Evolutionary conservation across 2,113 vertebrate species (phyloP).

Genomic region (Rhinichthys klamathensis): DNA sequence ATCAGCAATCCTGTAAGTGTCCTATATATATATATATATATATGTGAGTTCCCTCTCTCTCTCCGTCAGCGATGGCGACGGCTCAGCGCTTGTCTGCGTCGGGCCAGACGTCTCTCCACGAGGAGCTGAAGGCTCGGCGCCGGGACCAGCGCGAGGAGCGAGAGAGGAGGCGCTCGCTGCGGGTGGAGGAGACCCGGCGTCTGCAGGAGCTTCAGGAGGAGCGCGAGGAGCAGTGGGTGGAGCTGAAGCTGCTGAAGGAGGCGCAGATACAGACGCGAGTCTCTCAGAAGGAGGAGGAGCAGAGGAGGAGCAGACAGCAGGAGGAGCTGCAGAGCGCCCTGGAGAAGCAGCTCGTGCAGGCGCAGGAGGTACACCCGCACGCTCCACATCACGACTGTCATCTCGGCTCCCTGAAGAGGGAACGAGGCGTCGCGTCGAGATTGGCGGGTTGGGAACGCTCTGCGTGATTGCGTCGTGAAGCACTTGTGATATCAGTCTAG

Average conservation of each 20-base stretch:
- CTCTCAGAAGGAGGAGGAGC: slow-evolving; percentile 86
- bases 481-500: no score
- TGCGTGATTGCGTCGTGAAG: no score
- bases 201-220: slow-evolving; percentile 91
- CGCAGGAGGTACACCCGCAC: slow-evolving; percentile 76
- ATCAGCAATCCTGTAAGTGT: no score
- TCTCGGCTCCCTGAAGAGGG: no score
- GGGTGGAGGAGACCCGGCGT: slow-evolving; percentile 87
- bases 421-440: no score
- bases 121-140: slow-evolving; percentile 90
- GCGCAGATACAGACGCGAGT: slow-evolving; percentile 87
- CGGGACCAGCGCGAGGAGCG: slow-evolving; percentile 88
- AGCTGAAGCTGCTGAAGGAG: slow-evolving; percentile 91
- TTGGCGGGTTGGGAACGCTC: no score
- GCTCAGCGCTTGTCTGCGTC: slow-evolving; percentile 88
- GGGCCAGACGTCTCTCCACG: slow-evolving; percentile 89
- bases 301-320: slow-evolving; percentile 85
- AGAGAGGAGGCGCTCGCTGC: slow-evolving; percentile 81
- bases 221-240: slow-evolving; percentile 87
- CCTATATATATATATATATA: no score
- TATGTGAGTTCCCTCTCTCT: background rate
- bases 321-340: slow-evolving; percentile 88
- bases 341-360: slow-evolving; percentile 85
- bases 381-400: no score
- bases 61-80: slow-evolving; percentile 85